A percentile compares a stretch with the other conserved stretches of the same genome.
Conservation (phyloP, 2,888 invertebrate species). For the Tuta absoluta region DNA sequence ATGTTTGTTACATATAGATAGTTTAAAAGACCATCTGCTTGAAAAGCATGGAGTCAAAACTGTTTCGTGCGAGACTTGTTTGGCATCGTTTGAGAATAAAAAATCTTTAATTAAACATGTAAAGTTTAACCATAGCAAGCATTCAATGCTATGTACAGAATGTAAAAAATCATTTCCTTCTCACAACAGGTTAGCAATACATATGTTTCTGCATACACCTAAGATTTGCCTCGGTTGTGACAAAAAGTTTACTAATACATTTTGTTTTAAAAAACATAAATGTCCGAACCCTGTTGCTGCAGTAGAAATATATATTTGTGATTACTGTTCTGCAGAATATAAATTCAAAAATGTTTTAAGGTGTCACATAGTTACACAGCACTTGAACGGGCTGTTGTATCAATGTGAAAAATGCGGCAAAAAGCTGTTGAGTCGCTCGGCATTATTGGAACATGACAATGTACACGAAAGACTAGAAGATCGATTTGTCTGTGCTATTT, state of each 20-base stretch:
- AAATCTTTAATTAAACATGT: slow-evolving; percentile 3
- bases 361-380: slow-evolving; percentile 45
- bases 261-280: slow-evolving; percentile 48
- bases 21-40: slow-evolving; percentile 39
- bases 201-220: slow-evolving; percentile 44
- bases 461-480: slow-evolving; percentile 48
- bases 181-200: slow-evolving; percentile 37
- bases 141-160: slow-evolving; percentile 37
- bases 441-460: slow-evolving; percentile 52
- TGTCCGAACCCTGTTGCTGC: slow-evolving; percentile 36
- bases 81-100: slow-evolving; percentile 38
- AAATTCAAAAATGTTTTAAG: slow-evolving; percentile 40
- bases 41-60: slow-evolving; percentile 37
- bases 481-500: slow-evolving; percentile 50
- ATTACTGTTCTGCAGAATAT: slow-evolving; percentile 51
- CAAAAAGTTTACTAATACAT: slow-evolving; percentile 44
- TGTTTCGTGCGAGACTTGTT: slow-evolving; percentile 46
- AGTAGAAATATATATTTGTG: slow-evolving; percentile 45
- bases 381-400: slow-evolving; percentile 38
- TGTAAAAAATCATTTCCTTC: slow-evolving; percentile 47
- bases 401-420: slow-evolving; percentile 59
- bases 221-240: slow-evolving; percentile 46
- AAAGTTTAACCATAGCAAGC: slow-evolving; percentile 16
- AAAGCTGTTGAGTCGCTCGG: slow-evolving; percentile 40
- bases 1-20: slow-evolving; percentile 38